phyloP scores from a whole-genome alignment of 2,888 invertebrate genomes.

The Dasysyrphus tricinctus region DNA sequence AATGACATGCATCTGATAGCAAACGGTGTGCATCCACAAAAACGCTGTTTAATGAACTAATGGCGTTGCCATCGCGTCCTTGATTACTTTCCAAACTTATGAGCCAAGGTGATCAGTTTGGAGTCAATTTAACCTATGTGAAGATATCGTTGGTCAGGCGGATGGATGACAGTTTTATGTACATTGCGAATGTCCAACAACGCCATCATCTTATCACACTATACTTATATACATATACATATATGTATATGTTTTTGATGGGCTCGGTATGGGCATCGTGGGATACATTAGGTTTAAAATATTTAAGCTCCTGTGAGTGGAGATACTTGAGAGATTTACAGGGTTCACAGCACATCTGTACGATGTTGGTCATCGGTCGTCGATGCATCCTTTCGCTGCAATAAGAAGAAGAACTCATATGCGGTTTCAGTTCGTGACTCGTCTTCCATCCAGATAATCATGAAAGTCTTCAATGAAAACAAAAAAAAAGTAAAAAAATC shows the following conservation, averaged over 20 bases:
- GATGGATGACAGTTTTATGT: conserved; percentile 15
- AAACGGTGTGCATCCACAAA: conserved; percentile 47
- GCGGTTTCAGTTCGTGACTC: conserved; percentile 66
- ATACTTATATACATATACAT: too few relatives aligned
- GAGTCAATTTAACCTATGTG: conserved; percentile 36
- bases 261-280: conserved; percentile 69
- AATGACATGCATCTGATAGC: conserved; percentile 61
- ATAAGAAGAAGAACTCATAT: conserved; percentile 42
- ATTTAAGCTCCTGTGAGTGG: conserved; percentile 47
- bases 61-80: conserved; percentile 50
- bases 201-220: conserved; percentile 30
- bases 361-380: background rate
- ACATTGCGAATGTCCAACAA: conserved; percentile 36
- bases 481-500: conserved; percentile 40
- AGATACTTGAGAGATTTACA: conserved; percentile 62
- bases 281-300: conserved; percentile 43
- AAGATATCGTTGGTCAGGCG: conserved; percentile 37
- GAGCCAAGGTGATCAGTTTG: conserved; percentile 5
- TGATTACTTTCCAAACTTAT: conserved; percentile 13
- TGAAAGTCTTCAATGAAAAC: conserved; percentile 13
- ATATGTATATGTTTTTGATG: too few relatives aligned
- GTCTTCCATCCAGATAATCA: conserved; percentile 71
- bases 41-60: conserved; percentile 49
- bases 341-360: conserved; percentile 26
- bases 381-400: conserved; percentile 31